These are phyloP conservation scores for Augochlora pura DNA, from an alignment of 1,140 invertebrate species.

Conservation along the genomic window DNA sequence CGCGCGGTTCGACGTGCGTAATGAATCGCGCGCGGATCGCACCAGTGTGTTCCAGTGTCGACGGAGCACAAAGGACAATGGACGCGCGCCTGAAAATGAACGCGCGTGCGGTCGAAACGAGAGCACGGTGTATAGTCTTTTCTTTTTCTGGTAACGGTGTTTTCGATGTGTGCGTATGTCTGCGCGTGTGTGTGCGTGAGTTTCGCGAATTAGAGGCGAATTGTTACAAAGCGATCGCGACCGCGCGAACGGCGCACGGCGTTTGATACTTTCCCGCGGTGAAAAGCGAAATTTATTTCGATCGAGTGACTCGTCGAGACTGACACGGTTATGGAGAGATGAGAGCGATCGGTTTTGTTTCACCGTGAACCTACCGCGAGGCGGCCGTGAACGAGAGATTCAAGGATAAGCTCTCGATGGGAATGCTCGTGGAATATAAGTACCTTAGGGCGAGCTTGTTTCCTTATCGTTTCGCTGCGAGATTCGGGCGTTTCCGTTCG, in stretches of 20 bases:
- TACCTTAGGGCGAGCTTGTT: too few relatives aligned
- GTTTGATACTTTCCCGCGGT: too few relatives aligned
- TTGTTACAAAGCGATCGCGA: background rate
- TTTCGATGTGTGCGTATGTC: slow-evolving; percentile 6
- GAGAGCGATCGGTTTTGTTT: too few relatives aligned
- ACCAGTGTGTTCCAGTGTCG: slow-evolving; percentile 28
- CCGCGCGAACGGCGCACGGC: too few relatives aligned
- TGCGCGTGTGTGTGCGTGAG: background rate
- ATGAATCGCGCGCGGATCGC: slow-evolving; percentile 18
- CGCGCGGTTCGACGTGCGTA: slow-evolving; percentile 33
- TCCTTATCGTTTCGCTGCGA: too few relatives aligned
- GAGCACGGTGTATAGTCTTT: background rate
- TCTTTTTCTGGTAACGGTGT: background rate
- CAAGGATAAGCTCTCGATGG: too few relatives aligned
- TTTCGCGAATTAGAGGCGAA: too few relatives aligned
- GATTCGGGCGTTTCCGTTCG: too few relatives aligned
- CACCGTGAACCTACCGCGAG: too few relatives aligned
- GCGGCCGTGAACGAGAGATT: too few relatives aligned
- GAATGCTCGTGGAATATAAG: too few relatives aligned
- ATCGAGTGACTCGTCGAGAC: background rate
- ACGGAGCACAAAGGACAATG: background rate
- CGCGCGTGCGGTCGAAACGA: background rate
- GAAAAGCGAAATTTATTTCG: background rate
- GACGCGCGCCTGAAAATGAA: background rate
- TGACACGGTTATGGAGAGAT: background rate